Percentiles rank a stretch among this genome's conserved stretches.
phyloP scores from a whole-genome alignment of 2,113 vertebrate genomes.

The Ceratotherium simum region DNA sequence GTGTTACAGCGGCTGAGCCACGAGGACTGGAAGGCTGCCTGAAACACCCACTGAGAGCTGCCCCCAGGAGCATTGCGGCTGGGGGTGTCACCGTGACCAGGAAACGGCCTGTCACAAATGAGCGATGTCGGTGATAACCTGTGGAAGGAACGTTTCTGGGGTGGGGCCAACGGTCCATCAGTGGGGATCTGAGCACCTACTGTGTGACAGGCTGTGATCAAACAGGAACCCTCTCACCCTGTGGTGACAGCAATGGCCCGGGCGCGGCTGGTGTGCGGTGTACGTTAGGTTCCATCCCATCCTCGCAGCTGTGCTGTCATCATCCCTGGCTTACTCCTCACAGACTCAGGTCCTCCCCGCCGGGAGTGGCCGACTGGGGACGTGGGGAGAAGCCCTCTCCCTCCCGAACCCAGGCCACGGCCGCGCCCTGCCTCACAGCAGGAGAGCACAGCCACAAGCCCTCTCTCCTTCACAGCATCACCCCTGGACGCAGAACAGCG shows the following conservation, averaged over 20 bases:
- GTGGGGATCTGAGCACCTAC: not conserved
- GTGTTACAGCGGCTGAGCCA: no score
- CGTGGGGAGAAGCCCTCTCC: not conserved
- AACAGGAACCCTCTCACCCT: fast-evolving
- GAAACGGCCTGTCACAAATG: not conserved
- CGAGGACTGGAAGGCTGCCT: fast-evolving
- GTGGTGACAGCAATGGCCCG: fast-evolving
- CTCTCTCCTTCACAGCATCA: not conserved
- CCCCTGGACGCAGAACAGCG: not conserved
- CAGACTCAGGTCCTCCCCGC: not conserved
- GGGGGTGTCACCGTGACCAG: not conserved
- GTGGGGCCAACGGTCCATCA: no score
- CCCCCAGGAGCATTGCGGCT: no score
- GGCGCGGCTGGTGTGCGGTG: fast-evolving
- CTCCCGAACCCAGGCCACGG: not conserved
- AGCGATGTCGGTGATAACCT: not conserved
- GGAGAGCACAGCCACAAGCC: fast-evolving
- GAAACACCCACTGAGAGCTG: no score
- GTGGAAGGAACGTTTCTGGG: no score
- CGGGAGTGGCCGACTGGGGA: fast-evolving
- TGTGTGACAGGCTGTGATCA: not conserved
- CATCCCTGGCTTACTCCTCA: no score
- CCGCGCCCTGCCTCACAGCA: not conserved
- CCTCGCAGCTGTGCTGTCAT: fast-evolving
- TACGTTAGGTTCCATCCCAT: not conserved